Conservation (phyloP, 2,888 invertebrate species). For the Ornithoptera alexandrae region DNA sequence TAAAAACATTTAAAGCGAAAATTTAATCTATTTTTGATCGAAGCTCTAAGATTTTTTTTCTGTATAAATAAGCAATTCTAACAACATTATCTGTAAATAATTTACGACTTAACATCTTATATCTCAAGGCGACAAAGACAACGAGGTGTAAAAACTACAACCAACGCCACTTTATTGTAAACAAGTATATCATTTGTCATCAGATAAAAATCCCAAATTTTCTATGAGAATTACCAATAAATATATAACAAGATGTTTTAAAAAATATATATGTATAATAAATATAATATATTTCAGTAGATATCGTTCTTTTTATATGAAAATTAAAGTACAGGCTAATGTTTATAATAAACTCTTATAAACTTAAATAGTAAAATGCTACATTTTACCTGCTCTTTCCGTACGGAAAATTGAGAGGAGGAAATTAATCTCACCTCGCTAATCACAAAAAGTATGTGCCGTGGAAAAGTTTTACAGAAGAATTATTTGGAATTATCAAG, state of each 20-base stretch:
- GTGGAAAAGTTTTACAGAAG: background rate
- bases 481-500: background rate
- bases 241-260: too few relatives aligned
- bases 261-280: too few relatives aligned
- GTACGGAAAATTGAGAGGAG: background rate
- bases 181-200: background rate
- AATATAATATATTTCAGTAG: too few relatives aligned
- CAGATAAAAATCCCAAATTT: too few relatives aligned
- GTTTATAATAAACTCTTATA: background rate
- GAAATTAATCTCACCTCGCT: constrained; percentile 15
- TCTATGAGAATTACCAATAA: too few relatives aligned
- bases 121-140: background rate
- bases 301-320: too few relatives aligned
- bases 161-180: background rate
- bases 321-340: background rate
- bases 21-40: too few relatives aligned
- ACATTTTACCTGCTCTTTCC: background rate
- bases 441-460: constrained; percentile 13
- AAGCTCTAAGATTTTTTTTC: too few relatives aligned
- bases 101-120: background rate
- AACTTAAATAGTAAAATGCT: background rate
- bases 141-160: too few relatives aligned
- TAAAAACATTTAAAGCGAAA: too few relatives aligned
- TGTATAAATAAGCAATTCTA: background rate
- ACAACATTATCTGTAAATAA: background rate